Evolutionary conservation across 2,888 invertebrate genomes (phyloP).

Genomic region (Schizotus pectinicornis): DNA sequence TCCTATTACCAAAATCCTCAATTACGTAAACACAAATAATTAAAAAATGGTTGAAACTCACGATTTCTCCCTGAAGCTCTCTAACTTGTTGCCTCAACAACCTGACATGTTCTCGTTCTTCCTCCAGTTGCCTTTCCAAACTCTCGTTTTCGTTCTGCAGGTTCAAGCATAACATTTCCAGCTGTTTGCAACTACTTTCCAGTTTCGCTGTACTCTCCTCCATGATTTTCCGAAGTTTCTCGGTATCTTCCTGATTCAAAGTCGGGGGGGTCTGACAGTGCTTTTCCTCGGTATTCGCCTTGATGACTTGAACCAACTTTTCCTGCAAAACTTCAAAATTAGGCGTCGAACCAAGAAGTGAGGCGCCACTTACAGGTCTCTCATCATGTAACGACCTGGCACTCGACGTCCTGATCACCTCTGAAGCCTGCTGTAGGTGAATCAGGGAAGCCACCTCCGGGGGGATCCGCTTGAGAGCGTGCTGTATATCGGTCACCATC

Average conservation of each 20-base stretch:
- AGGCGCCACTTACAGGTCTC: slow-evolving; percentile 33
- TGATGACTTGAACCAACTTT: slow-evolving; percentile 16
- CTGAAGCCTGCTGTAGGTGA: slow-evolving; percentile 41
- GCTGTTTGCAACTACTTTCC: slow-evolving; percentile 52
- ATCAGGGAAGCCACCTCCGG: slow-evolving; percentile 52
- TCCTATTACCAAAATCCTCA: not conserved
- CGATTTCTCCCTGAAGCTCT: slow-evolving; percentile 48
- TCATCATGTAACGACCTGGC: slow-evolving; percentile 13
- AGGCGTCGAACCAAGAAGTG: not conserved
- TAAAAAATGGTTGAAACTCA: slow-evolving; percentile 34
- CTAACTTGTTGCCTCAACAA: slow-evolving; percentile 47
- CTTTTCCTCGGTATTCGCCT: too few species aligned
- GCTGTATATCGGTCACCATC: slow-evolving; percentile 54
- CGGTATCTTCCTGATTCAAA: slow-evolving; percentile 45
- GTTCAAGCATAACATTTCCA: slow-evolving; percentile 52
- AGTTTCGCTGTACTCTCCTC: slow-evolving; percentile 53
- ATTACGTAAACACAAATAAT: not conserved
- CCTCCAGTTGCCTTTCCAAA: slow-evolving; percentile 46
- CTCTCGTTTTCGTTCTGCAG: slow-evolving; percentile 53
- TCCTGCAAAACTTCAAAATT: slow-evolving; percentile 28
- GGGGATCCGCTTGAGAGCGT: slow-evolving; percentile 53
- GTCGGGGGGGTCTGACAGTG: slow-evolving; percentile 46
- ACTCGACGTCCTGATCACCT: slow-evolving; percentile 19
- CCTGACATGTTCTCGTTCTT: slow-evolving; percentile 46
- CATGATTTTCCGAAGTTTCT: slow-evolving; percentile 51